phyloP scores from a whole-genome alignment of 2,113 vertebrate genomes.

The Scortum barcoo region DNA sequence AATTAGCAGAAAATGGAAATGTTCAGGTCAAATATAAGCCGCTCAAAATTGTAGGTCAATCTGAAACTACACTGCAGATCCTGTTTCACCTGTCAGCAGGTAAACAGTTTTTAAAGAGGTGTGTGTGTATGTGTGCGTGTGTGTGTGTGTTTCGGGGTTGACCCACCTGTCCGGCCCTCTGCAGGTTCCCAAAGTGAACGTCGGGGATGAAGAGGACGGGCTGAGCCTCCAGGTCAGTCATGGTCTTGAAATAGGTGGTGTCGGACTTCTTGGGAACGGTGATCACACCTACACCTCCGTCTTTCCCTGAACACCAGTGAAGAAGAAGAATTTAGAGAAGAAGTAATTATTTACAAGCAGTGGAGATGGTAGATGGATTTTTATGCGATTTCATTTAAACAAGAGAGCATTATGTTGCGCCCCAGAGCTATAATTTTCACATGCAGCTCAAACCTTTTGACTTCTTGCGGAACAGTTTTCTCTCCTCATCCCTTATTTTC shows the following conservation, averaged over 20 bases:
- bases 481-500: conserved; percentile 97
- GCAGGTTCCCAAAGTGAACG: conserved; percentile 96
- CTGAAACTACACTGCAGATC: neutral
- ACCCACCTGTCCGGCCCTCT: conserved; percentile 94
- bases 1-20: neutral
- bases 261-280: conserved; percentile 91
- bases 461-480: conserved; percentile 96
- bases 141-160: conserved; percentile 14
- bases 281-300: conserved; percentile 85
- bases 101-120: neutral
- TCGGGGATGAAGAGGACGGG: conserved; percentile 98
- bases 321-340: conserved; percentile 1
- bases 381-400: neutral
- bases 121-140: conserved; percentile 33
- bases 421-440: neutral
- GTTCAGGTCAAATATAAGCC: neutral
- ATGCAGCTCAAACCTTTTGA: conserved; percentile 86
- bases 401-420: neutral
- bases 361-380: neutral
- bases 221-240: conserved; percentile 94
- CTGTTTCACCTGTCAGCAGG: neutral
- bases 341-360: neutral
- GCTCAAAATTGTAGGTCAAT: neutral
- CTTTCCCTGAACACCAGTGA: conserved; percentile 82
- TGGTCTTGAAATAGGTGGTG: conserved; percentile 94